Evolutionary conservation across 2,888 invertebrate species (phyloP), one percentile per base, ranked within the genome.

Genomic region (Erebia epiphron): DNA sequence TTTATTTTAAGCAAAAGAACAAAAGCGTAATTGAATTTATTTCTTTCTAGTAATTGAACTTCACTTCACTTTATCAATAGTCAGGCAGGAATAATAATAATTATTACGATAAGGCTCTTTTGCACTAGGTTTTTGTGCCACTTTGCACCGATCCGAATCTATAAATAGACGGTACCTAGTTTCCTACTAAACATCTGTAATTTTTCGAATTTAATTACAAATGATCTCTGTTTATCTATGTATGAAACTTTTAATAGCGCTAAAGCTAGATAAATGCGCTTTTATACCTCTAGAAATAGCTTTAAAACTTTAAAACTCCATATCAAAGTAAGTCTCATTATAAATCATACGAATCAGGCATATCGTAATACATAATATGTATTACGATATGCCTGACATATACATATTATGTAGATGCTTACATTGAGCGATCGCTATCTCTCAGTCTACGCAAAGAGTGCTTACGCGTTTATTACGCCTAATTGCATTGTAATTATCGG

Each of bases 401-500:
- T n/a, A n/a, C n/a, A n/a, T n/a, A n/a, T n/a, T n/a, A n/a, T n/a
- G n/a, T 58, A 57, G 26, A 26, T 58, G 49, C 41, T n/a, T 13
- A 58, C 57, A n/a, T 21, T 43, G n/a, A 46, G n/a, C 26, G 58
- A 67, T 49, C 49, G 49, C 58, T 58, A 58, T 58, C 67, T 65
- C 61, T 54, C 65, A 43, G 49, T 61, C 78, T 69, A 72, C 69
- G 66, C 69, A 69, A 67, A 78, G 79, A 79, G 76, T 79, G 78
- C 75, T 77, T 75, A 78, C 78, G 82, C 83, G 82, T 83, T 83
- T 85, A 89, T 88, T 86, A 84, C 82, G 81, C 79, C 81, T 88
- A 88, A 89, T 89, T 86, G 86, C 87, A 79, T 82, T 80, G 80
- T 84, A 86, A 88, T 89, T 88, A 87, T 86, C 83, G 82, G 80